phyloP scores from a whole-genome alignment of 2,113 vertebrate species.

The Orthonyx spaldingii region DNA sequence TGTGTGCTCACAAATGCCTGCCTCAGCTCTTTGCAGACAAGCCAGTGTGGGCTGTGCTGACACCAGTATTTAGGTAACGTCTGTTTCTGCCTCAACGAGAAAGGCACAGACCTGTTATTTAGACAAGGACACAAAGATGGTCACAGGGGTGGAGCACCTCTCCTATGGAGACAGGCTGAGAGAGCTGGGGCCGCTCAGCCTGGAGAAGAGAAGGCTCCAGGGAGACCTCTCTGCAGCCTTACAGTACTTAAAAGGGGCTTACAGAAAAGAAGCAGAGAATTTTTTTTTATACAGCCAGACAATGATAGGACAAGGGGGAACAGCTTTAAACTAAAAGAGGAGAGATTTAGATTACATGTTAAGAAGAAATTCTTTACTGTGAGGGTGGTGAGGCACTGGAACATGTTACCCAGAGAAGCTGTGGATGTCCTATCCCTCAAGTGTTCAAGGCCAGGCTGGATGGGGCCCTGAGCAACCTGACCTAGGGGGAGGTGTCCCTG shows the following conservation, averaged over 20 bases:
- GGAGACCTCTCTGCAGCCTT: neutral
- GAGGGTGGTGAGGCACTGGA: neutral
- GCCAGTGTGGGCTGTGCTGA: neutral
- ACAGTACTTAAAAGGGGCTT: neutral
- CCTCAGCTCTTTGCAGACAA: neutral
- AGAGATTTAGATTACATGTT: neutral
- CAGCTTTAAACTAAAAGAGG: neutral
- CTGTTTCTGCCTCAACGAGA: neutral
- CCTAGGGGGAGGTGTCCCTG: neutral
- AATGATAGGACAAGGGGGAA: neutral
- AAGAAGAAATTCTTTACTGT: neutral
- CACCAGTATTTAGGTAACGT: neutral
- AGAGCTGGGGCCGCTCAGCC: neutral
- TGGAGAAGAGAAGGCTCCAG: neutral
- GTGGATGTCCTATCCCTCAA: neutral
- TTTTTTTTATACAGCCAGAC: fast-evolving
- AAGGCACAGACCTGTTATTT: neutral
- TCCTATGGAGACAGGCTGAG: neutral
- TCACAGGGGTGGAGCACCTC: neutral
- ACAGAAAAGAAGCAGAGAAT: neutral
- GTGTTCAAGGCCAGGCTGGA: neutral
- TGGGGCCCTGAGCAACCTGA: neutral
- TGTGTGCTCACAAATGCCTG: neutral
- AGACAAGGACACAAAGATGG: neutral
- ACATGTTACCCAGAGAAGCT: neutral